phyloP scores from a whole-genome alignment of 2,113 vertebrate species.

The Ameiurus melas region DNA sequence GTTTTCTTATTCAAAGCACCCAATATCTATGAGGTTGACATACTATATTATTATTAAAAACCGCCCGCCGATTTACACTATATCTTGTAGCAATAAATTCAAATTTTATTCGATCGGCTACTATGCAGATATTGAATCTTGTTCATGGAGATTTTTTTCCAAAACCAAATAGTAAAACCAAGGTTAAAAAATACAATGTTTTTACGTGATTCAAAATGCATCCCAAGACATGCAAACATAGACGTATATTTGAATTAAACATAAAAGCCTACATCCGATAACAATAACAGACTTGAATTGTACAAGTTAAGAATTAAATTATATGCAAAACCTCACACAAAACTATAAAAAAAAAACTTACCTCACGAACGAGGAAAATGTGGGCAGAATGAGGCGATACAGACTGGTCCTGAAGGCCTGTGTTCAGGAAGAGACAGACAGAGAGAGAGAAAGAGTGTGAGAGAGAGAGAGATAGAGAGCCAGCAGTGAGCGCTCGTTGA shows the following conservation, averaged over 20 bases:
- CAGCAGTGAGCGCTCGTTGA: slow-evolving; percentile 70
- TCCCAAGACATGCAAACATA: background rate
- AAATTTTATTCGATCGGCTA: slow-evolving; percentile 8
- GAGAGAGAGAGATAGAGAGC: slow-evolving; percentile 66
- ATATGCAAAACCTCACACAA: slow-evolving; percentile 10
- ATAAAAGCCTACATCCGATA: background rate
- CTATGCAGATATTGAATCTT: background rate
- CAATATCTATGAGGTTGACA: background rate
- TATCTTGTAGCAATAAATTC: background rate
- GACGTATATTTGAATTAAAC: slow-evolving; percentile 17
- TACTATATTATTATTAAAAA: background rate
- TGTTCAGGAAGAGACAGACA: slow-evolving; percentile 66
- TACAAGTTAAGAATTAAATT: background rate
- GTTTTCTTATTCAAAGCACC: slow-evolving; percentile 16
- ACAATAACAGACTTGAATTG: background rate
- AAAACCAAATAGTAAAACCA: background rate
- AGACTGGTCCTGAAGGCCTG: slow-evolving; percentile 60
- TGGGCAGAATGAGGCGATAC: slow-evolving; percentile 41
- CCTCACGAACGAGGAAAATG: slow-evolving; percentile 33
- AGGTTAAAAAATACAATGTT: background rate
- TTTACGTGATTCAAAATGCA: background rate
- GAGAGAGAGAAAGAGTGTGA: slow-evolving; percentile 66
- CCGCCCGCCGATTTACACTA: background rate
- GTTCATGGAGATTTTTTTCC: background rate
- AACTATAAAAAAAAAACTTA: slow-evolving; percentile 35